Conservation (phyloP, 2,797 vertebrate species). For the Alca torda region DNA sequence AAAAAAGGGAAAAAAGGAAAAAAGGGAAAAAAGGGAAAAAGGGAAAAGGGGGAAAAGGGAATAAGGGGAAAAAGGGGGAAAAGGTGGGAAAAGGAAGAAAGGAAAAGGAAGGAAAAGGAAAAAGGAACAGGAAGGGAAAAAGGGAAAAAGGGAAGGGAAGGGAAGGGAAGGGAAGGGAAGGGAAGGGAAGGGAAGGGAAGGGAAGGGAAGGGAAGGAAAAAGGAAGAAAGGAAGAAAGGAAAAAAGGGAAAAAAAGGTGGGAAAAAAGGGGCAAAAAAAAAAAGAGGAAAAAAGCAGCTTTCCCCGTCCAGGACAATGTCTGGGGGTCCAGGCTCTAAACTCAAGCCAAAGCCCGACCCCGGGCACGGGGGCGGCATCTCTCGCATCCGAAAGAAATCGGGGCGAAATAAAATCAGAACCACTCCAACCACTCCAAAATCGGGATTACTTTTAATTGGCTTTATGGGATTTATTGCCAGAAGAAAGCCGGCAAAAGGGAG, state of each 20-base stretch:
- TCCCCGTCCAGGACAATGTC: background rate
- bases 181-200: background rate
- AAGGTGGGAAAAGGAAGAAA: too few relatives aligned
- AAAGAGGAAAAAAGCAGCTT: background rate
- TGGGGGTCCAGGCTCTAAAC: background rate
- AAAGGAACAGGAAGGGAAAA: too few relatives aligned
- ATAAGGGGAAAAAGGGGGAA: too few relatives aligned
- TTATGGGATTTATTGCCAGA: background rate
- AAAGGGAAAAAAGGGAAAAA: background rate
- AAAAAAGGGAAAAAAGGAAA: too few relatives aligned
- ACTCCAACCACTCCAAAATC: background rate
- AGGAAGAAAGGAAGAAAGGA: too few relatives aligned
- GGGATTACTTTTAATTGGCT: conserved; percentile 4
- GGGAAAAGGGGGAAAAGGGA: rapidly evolving
- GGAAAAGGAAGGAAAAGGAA: too few relatives aligned
- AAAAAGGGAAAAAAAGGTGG: too few relatives aligned
- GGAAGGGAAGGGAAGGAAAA: too few relatives aligned
- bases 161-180: too few relatives aligned
- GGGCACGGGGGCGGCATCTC: too few relatives aligned
- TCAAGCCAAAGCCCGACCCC: too few relatives aligned
- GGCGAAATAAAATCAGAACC: background rate
- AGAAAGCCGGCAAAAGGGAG: background rate
- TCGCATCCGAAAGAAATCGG: rapidly evolving
- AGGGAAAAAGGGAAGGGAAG: too few relatives aligned
- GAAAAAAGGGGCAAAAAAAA: background rate